Evolutionary conservation across 2,797 vertebrate genomes (phyloP).

Genomic region (Melanotaenia maccullochi): DNA sequence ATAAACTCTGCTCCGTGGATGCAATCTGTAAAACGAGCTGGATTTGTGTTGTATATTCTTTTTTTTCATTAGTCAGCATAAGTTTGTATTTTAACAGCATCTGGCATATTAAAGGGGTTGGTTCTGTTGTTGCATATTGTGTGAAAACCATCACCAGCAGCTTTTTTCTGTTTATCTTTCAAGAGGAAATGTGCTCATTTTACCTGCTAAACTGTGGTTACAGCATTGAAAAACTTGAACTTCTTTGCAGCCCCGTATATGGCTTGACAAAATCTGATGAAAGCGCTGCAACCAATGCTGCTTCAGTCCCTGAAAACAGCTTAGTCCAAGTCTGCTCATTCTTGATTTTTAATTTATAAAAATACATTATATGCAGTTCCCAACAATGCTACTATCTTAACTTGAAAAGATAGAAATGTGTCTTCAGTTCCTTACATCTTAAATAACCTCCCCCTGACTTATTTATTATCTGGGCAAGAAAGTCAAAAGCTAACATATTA

Average conservation of each 20-base stretch:
- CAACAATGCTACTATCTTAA: neutral
- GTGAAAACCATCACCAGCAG: neutral
- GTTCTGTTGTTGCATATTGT: neutral
- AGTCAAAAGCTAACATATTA: no score
- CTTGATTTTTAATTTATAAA: no score
- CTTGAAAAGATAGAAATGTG: neutral
- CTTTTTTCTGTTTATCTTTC: neutral
- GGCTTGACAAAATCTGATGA: neutral
- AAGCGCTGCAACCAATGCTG: neutral
- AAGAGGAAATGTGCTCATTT: slow-evolving; percentile 1
- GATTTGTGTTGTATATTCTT: neutral
- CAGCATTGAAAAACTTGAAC: neutral
- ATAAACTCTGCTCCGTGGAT: neutral
- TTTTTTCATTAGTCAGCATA: neutral
- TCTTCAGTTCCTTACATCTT: neutral
- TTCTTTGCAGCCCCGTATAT: neutral
- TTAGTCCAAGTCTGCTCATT: neutral
- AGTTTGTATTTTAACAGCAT: neutral
- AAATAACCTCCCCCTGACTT: no score
- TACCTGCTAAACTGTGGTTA: slow-evolving; percentile 1
- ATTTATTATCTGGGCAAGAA: no score
- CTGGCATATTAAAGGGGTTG: neutral
- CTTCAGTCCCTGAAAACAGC: neutral
- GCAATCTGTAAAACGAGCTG: slow-evolving; percentile 1
- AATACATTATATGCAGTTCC: neutral